Base-by-base conservation (phyloP, 2,888 invertebrate species). In the Caenorhabditis imperialis region DNA sequence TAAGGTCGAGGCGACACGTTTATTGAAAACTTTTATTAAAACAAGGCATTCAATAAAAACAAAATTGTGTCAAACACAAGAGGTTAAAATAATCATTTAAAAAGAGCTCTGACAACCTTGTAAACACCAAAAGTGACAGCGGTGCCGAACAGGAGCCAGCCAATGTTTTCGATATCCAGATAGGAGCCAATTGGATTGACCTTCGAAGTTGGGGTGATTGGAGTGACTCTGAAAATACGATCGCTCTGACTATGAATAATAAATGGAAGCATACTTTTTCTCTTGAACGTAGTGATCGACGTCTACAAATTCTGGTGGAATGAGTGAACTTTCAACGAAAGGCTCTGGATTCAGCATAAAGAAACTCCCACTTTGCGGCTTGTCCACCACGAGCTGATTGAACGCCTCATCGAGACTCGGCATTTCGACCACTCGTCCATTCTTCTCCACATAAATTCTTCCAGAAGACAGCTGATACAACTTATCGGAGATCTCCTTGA, bases 391-490 rank as follows among this genome's bases (percentile, higher is more conserved):
- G n/a, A n/a, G n/a, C n/a, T n/a, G n/a, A 25, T 20, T 23, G 18
- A 16, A 25, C 10, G 50, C 71, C 48, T 74, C 67, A 45, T 74
- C 27, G 4, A 69, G 22, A 38, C 47, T 40, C 8, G 67, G 16
- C 47, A 69, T 42, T 30, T 74, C 67, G 10, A 62, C 51, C 12
- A 61, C 61, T 27, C 50, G 37, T 7, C 74, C 74, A 14, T 42
- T n/a, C 33, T 67, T 44, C 50, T 74, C 67, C 3, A 62, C 35
- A 33, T 74, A 74, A 57, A 69, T 57, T 4, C 67, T 48, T 44
- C 74, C 74, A 35, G 74, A 74, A 12, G 74, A 74, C 20, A 74
- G 27, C 33, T 74, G 74, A 57, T 74, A 61, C 27, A 67, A 16
- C 40, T 67, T 67, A n/a, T 74, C 74, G 4, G 74, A 35, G 4